Base-by-base conservation (phyloP, 2,888 invertebrate genomes). In the Xiphydria camelus region DNA sequence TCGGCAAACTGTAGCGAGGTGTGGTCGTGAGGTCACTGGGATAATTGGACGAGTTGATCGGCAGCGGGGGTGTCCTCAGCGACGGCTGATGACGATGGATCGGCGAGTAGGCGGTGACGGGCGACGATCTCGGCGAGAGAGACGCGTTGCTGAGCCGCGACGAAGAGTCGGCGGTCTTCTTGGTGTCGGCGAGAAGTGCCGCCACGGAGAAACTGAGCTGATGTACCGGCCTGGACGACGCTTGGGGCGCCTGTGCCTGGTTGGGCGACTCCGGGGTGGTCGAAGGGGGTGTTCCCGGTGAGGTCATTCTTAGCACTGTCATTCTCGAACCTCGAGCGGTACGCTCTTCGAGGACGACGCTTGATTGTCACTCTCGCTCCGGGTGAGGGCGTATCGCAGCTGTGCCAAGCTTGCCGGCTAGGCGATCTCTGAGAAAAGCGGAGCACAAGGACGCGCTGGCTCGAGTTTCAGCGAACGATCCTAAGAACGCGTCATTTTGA, bases 171-270 rank as follows among this genome's bases (percentile, higher is more conserved):
- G 53, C 29, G 9, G 48, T 49, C 25, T 66, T 69, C 41, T 56
- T 69, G 4, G 84, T 76, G 53, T 83, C 82, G 33, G 81, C 75
- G 6, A 85, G 66, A 5, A 83, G 76, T 6, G 83, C 79, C 4
- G 82, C 81, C 57, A 83, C 82, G 47, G 82, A 79, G 69, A 85
- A 83, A 59, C 82, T 83, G 42, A 78, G 63, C 33, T 63, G 50
- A 31, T 71, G 71, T 22, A 53, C 41, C 31, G 43, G 48, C 80
- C 81, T 25, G 45, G 51, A 34, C 37, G 53, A 37, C 23, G 40
- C 34, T 22, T 45, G 45, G 4, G 45, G 45, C 14, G 45, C 45
- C 18, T 40, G 39, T 4, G 61, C 53, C 41, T 54, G 57, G 14
- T 61, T 61, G 20, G 60, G 57, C 21, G 62, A 57, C 10, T 60